Percentiles rank a stretch among this genome's conserved stretches.
Conservation (phyloP, 2,888 invertebrate species). For the Dinocampus coccinellae region DNA sequence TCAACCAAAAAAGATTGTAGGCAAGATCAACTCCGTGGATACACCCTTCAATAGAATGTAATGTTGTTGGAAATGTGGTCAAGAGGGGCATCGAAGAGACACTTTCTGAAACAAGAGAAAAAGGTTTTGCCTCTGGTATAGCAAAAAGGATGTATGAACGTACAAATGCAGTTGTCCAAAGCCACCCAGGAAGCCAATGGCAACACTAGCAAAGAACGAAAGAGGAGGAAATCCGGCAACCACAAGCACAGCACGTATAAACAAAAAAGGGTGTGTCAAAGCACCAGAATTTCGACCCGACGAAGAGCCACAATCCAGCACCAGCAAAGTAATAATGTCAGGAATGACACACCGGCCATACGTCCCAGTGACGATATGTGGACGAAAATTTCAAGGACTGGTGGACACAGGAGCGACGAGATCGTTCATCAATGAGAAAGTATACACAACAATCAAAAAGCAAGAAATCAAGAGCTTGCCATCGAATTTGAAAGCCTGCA, state of each 20-base stretch:
- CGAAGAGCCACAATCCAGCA: too few species aligned
- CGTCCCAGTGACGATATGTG: too few species aligned
- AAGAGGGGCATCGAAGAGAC: background rate
- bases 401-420: too few species aligned
- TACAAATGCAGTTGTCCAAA: background rate
- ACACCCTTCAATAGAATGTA: background rate
- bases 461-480: background rate
- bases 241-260: background rate
- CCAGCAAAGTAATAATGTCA: too few species aligned
- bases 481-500: too few species aligned
- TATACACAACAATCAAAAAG: background rate
- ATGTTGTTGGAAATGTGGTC: conserved; percentile 2
- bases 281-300: too few species aligned
- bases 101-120: background rate
- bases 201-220: too few species aligned
- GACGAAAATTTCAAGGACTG: too few species aligned
- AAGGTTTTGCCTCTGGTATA: background rate
- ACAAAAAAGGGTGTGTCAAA: too few species aligned
- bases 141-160: background rate
- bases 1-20: background rate
- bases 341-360: too few species aligned
- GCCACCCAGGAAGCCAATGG: background rate
- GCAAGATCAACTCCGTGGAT: background rate
- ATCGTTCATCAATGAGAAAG: too few species aligned
- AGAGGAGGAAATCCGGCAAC: too few species aligned